phyloP scores from a whole-genome alignment of 2,113 vertebrate species.

The Spea multiplicata region DNA sequence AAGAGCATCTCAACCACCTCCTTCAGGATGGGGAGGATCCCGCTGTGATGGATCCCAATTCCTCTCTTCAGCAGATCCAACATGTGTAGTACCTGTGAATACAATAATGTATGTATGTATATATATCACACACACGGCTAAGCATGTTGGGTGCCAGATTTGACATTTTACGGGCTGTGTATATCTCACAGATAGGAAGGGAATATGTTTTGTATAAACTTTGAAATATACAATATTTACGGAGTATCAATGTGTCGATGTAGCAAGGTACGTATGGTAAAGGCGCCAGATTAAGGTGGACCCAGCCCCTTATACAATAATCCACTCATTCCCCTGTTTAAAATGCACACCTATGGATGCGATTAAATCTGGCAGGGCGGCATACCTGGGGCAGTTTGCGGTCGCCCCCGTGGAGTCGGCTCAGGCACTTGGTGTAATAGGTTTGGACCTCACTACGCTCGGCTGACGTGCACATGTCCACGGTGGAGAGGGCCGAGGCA shows the following conservation, averaged over 20 bases:
- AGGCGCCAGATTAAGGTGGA: too few relatives aligned
- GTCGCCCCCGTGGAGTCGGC: conserved; percentile 80
- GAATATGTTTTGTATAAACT: too few relatives aligned
- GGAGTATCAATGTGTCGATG: too few relatives aligned
- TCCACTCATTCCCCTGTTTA: too few relatives aligned
- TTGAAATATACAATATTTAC: too few relatives aligned
- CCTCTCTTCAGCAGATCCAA: conserved; percentile 81
- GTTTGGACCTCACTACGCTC: conserved; percentile 86
- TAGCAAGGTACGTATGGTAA: too few relatives aligned
- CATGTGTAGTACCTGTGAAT: conserved; percentile 76
- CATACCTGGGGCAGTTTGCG: conserved; percentile 85
- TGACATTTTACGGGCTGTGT: too few relatives aligned
- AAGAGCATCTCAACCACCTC: conserved; percentile 94
- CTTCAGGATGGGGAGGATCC: conserved; percentile 90
- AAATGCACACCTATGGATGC: too few relatives aligned
- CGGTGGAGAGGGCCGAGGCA: conserved; percentile 76
- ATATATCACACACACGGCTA: background rate
- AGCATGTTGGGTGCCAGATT: too few relatives aligned
- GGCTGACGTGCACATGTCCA: conserved; percentile 76
- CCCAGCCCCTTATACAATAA: too few relatives aligned
- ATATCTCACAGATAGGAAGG: too few relatives aligned
- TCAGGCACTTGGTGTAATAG: conserved; percentile 86
- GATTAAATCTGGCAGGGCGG: background rate
- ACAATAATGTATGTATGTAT: background rate
- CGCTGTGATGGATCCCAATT: conserved; percentile 86